These are phyloP conservation scores for Rhinopomastus cyanomelas DNA, from an alignment of 2,113 vertebrate species.

Conservation along the genomic window DNA sequence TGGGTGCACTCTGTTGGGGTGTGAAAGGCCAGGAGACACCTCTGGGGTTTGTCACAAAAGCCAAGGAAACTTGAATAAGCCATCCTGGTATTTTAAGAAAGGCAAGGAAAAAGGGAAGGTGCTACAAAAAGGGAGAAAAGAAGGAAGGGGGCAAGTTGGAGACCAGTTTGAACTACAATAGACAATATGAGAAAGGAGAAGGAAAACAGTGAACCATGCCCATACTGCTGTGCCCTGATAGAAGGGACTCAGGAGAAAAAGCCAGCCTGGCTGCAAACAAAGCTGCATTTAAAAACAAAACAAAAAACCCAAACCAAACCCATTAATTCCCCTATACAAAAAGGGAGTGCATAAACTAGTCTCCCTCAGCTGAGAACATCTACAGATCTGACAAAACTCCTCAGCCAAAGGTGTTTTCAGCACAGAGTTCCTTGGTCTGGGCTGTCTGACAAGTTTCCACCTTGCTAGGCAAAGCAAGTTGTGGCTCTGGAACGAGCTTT, in stretches of 20 bases:
- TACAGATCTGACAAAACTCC: not conserved
- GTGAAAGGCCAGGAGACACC: not conserved
- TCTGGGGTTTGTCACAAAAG: not conserved
- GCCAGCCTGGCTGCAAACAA: not conserved
- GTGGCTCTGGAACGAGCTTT: not conserved
- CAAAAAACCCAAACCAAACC: not conserved
- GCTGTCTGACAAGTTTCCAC: not conserved
- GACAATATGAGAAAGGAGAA: not conserved
- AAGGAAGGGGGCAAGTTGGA: not conserved
- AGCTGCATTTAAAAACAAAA: not conserved
- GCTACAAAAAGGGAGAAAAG: not conserved
- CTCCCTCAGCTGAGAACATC: not conserved
- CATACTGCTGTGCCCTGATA: not conserved
- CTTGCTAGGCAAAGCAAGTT: not conserved
- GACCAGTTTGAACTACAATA: not conserved
- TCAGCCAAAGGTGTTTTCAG: not conserved
- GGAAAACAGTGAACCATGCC: not conserved
- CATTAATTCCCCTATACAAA: not conserved
- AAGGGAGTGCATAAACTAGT: not conserved
- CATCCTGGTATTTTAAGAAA: not conserved
- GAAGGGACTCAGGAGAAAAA: not conserved
- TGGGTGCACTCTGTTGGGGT: not conserved
- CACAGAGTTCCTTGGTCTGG: not conserved
- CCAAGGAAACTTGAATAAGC: not conserved
- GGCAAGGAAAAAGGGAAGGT: not conserved